These are phyloP conservation scores for Bos indicus DNA, from an alignment of 2,113 vertebrate species.

Conservation along the genomic window DNA sequence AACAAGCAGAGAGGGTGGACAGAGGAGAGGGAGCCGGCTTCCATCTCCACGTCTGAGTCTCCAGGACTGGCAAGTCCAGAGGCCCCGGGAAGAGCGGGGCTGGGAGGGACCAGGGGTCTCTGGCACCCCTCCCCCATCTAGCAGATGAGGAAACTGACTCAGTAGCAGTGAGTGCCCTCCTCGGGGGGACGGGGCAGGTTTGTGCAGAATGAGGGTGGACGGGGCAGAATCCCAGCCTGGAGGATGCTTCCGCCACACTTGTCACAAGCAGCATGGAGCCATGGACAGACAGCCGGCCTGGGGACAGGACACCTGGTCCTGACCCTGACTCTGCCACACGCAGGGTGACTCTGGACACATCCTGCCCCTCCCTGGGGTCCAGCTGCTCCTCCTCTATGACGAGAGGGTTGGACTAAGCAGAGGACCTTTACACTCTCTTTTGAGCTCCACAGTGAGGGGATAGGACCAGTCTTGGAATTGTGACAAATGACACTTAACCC, in stretches of 20 bases:
- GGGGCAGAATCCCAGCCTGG: not conserved
- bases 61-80: not conserved
- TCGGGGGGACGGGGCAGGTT: not conserved
- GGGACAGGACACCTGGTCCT: not conserved
- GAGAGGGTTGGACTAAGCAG: not conserved
- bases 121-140: no score
- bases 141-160: not conserved
- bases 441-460: not conserved
- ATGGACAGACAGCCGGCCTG: accelerated
- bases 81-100: not conserved
- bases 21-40: accelerated
- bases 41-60: not conserved
- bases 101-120: not conserved
- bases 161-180: not conserved
- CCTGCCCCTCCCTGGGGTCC: not conserved
- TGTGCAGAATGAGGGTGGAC: no score
- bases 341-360: not conserved
- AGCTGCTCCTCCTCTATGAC: not conserved
- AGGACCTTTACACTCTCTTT: not conserved
- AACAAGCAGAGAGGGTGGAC: not conserved
- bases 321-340: not conserved
- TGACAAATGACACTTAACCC: not conserved
- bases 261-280: not conserved
- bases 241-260: not conserved
- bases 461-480: not conserved